Base-by-base conservation (phyloP, 2,797 vertebrate species). In the Poeciliopsis gracilis region DNA sequence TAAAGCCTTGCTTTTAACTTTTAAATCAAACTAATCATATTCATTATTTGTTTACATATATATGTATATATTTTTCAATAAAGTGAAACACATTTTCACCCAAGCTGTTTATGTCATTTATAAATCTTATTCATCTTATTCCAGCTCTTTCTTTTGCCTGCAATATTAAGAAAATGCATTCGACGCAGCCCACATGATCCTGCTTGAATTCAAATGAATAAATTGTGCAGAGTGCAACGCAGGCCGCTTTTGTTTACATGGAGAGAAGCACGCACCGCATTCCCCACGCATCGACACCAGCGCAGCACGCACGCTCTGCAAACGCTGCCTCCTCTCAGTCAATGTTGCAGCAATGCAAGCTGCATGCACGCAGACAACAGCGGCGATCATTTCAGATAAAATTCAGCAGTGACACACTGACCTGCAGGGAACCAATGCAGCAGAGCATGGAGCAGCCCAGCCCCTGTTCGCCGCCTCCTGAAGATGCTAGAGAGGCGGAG, bases 191-290 rank as follows among this genome's bases (percentile, higher is more conserved):
- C 5, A 57, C 11, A 41, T n/a, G 15, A 55, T 16, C 33, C 4
- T 2, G 41, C 43, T 43, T 55, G 16, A n/a, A 28, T 41, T 41
- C 1, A n/a, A 43, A 43, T 2, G 9, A 38, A 74, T 13, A 16
- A 41, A 55, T 43, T 41, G 36, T 67, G 36, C 18, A 36, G 18
- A 13, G 38, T 72, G 36, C 33, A 79, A 89, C 79, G n/a, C 72
- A 84, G 85, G 78, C 51, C 84, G 41, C 1, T 47, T 51, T 28
- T 89, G 87, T 91, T 92, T 91, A 88, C 86, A 46, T 4, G 23
- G 5, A 79, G 38, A 16, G 38, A 16, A 36, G 49, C 81, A 30
- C 70, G 72, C 72, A 53, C 23, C 8, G 8, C 75, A 10, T 73
- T 41, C 38, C n/a, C 30, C 74, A 45, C 45, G n/a, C 4, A 57